Evolutionary conservation across 2,113 vertebrate genomes (phyloP).

Genomic region (Todiramphus saurophagus): DNA sequence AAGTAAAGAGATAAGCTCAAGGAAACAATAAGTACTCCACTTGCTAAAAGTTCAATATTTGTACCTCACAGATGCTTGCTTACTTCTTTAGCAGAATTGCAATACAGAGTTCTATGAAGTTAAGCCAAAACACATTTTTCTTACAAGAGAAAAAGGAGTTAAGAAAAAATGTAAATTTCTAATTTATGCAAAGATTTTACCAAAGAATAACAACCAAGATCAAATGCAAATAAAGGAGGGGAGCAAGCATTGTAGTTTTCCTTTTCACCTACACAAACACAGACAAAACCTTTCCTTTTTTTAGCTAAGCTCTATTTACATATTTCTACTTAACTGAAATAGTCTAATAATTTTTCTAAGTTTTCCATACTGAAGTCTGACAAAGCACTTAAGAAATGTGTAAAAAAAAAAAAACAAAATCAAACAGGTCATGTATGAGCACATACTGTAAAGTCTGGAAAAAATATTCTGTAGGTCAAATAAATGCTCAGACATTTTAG

Average conservation of each 20-base stretch:
- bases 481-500: background rate
- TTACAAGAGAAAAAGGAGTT: background rate
- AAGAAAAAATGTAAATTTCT: background rate
- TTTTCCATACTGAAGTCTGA: background rate
- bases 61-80: background rate
- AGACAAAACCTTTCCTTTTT: background rate
- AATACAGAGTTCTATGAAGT: background rate
- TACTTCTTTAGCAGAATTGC: background rate
- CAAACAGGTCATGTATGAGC: accelerated
- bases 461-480: background rate
- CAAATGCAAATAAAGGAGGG: background rate
- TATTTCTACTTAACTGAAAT: background rate
- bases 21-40: background rate
- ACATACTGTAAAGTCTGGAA: background rate
- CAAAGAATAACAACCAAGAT: background rate
- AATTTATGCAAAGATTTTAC: background rate
- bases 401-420: background rate
- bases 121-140: background rate
- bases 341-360: background rate
- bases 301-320: background rate
- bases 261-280: background rate
- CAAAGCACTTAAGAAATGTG: background rate
- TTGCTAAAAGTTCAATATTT: background rate
- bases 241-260: background rate
- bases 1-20: background rate